Base-by-base conservation (phyloP, 2,113 vertebrate species). In the Circaetus cinerascens region DNA sequence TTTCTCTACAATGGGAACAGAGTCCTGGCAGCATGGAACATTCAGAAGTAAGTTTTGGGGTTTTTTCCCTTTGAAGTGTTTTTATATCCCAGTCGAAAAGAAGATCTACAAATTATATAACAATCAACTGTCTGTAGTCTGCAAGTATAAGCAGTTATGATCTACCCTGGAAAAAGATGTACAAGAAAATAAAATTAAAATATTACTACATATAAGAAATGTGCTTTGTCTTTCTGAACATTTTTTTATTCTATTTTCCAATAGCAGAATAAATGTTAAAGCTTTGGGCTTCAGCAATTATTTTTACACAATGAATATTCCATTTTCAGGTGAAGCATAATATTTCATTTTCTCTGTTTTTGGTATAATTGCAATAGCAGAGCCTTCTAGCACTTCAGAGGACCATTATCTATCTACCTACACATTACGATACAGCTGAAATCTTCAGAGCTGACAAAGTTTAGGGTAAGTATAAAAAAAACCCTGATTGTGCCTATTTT, bases 401-500 rank as follows among this genome's bases (percentile, higher is more conserved):
- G 8, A 64, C 20, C 6, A 12, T 72, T 76, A 62, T 55, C 67
- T 80, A 16, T 45, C 36, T 71, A 32, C 3, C 8, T 48, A 48
- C 1, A 7, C 4, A 6, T 59, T 38, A 26, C 5, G 4, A 55
- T 18, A 27, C 3, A 66, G 10, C 3, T 68, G 15, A 68, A 86
- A 73, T 50, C 21, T 93, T 93, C 15, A 36, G 9, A 85, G 8
- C 11, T 32, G 8, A 62, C 3, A 15, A 46, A 21, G 10, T 63
- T 73, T 34, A n/a, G 7, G 3, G 3, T 40, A 79, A 38, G 7
- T 12, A 72, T 32, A 8, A 56, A 73, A 71, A 4, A 15, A 9
- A 2, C 0, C 5, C 8, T 60, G 40, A 38, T 11, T 80, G 3
- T 48, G 5, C 1, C 3, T 76, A 20, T 64, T 46, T 26, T 50